Conservation (phyloP, 53 echinoderm and acorn worm genomes). For the Stichopus horrens region DNA sequence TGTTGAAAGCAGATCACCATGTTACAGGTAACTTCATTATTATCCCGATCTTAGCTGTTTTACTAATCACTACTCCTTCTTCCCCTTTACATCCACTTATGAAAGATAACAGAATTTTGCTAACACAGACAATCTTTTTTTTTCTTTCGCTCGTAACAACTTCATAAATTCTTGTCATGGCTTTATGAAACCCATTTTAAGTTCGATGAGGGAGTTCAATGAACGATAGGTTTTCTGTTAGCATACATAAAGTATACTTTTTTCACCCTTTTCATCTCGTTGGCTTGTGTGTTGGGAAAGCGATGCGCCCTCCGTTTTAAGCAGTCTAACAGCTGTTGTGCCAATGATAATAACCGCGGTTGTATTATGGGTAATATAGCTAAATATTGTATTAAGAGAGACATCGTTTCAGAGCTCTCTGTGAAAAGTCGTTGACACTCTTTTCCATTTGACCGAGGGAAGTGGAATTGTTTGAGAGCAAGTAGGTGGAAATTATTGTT, state of each 20-base stretch:
- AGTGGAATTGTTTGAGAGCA: slow-evolving; percentile 30
- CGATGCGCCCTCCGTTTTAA: background rate
- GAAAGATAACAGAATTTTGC: slow-evolving; percentile 31
- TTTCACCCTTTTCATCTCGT: background rate
- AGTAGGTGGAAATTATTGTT: slow-evolving; percentile 30
- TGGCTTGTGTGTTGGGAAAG: background rate
- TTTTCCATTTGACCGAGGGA: slow-evolving; percentile 35
- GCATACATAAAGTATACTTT: slow-evolving; percentile 1
- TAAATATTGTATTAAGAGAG: slow-evolving; percentile 42
- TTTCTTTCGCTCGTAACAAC: background rate
- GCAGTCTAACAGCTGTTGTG: slow-evolving; percentile 36
- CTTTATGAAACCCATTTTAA: background rate
- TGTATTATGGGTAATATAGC: slow-evolving; percentile 31
- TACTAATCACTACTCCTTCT: background rate
- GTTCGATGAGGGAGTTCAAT: background rate
- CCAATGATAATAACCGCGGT: slow-evolving; percentile 11
- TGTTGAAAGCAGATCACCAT: background rate
- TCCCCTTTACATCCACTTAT: background rate
- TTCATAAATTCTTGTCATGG: slow-evolving; percentile 11
- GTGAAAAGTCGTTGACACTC: slow-evolving; percentile 35
- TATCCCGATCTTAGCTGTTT: background rate
- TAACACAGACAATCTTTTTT: slow-evolving; percentile 29
- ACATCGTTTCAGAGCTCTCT: background rate
- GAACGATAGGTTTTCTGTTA: slow-evolving; percentile 25
- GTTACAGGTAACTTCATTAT: slow-evolving; percentile 15